phyloP scores from a whole-genome alignment of 2,797 vertebrate species.

The Xyrichtys novacula region DNA sequence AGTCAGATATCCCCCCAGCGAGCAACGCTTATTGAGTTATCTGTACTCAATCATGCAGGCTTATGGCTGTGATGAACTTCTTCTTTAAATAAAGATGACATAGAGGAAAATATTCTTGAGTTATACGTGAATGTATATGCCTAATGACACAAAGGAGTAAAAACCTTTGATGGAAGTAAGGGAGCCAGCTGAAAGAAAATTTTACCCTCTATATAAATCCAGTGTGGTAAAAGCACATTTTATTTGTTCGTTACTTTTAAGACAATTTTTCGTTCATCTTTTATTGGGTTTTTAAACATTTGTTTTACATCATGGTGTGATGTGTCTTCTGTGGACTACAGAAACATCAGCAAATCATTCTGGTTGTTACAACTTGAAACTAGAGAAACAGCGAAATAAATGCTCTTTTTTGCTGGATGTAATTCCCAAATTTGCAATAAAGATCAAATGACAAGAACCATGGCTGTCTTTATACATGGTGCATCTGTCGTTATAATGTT shows the following conservation, averaged over 20 bases:
- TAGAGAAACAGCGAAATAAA: too few relatives aligned
- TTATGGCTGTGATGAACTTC: neutral
- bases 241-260: too few relatives aligned
- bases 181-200: neutral
- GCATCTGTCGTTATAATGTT: too few relatives aligned
- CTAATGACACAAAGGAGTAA: neutral
- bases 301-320: too few relatives aligned
- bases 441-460: neutral
- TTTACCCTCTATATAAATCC: neutral
- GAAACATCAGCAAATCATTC: too few relatives aligned
- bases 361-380: too few relatives aligned
- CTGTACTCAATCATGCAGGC: slow-evolving; percentile 27
- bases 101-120: slow-evolving; percentile 14
- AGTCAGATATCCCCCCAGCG: neutral
- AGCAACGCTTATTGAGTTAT: slow-evolving; percentile 29
- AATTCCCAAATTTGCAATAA: too few relatives aligned
- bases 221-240: neutral
- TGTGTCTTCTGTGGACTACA: too few relatives aligned
- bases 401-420: too few relatives aligned
- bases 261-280: too few relatives aligned
- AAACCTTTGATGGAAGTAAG: neutral
- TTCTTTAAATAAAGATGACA: slow-evolving; percentile 46
- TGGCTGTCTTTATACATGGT: neutral
- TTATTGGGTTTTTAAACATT: too few relatives aligned
- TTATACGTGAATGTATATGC: slow-evolving; percentile 19